phyloP scores from a whole-genome alignment of 2,113 vertebrate species.

The Chiloscyllium plagiosum region DNA sequence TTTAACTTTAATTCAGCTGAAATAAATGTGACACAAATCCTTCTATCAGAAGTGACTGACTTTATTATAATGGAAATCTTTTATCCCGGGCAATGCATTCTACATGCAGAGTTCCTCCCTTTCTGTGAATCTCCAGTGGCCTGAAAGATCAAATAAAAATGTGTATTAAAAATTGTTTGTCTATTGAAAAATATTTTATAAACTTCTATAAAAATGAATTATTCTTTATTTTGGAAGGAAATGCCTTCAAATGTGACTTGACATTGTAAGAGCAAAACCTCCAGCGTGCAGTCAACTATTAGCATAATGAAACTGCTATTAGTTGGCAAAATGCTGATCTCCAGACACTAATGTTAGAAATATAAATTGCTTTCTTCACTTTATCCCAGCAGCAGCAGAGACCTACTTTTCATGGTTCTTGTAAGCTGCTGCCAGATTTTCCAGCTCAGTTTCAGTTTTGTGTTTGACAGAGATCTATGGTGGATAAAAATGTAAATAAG shows the following conservation, averaged over 20 bases:
- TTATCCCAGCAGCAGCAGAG: neutral
- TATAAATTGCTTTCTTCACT: neutral
- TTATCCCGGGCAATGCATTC: conserved; percentile 31
- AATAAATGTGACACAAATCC: conserved; percentile 29
- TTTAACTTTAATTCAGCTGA: neutral
- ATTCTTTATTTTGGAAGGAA: neutral
- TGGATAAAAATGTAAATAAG: neutral
- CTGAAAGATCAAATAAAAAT: conserved; percentile 22
- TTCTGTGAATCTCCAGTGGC: conserved; percentile 29
- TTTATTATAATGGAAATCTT: conserved; percentile 18
- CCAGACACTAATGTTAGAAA: neutral
- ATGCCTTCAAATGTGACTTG: neutral
- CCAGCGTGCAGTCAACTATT: neutral
- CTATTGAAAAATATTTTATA: neutral
- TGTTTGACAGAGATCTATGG: neutral
- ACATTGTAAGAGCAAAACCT: neutral
- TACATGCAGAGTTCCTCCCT: conserved; percentile 1
- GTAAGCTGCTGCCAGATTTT: neutral
- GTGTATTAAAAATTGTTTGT: neutral
- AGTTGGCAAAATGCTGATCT: neutral
- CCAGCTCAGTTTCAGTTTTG: neutral
- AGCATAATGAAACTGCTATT: neutral
- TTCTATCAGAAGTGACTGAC: neutral
- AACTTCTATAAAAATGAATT: neutral
- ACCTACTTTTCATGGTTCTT: neutral